A percentile compares a stretch with the other conserved stretches of the same genome.
These are phyloP conservation scores for Phragmatobia fuliginosa DNA, from an alignment of 2,888 invertebrate genomes.

Conservation along the genomic window DNA sequence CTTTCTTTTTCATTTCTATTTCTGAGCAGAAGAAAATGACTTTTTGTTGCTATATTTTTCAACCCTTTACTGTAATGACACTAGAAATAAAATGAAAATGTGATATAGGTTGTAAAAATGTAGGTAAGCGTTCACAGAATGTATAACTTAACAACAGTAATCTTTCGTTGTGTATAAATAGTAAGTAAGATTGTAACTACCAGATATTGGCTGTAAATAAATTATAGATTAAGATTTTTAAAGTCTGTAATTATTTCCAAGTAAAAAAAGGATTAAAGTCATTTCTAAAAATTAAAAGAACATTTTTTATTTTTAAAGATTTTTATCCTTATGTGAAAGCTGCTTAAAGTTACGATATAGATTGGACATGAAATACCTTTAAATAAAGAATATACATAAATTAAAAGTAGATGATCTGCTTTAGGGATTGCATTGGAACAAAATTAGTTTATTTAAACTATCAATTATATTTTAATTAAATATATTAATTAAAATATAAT, in stretches of 20 bases:
- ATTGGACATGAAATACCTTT: neutral
- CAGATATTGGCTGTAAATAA: slow-evolving; percentile 79
- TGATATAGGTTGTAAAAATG: slow-evolving; percentile 86
- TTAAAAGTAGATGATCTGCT: neutral
- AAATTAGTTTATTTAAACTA: neutral
- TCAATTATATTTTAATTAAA: no score
- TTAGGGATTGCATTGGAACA: neutral
- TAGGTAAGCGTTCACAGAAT: slow-evolving; percentile 76
- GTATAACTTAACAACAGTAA: slow-evolving; percentile 64
- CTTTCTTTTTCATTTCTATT: slow-evolving; percentile 14
- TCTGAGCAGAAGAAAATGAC: slow-evolving; percentile 10
- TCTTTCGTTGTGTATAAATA: slow-evolving; percentile 71
- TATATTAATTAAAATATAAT: no score
- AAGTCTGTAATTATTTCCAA: slow-evolving; percentile 84
- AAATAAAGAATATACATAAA: neutral
- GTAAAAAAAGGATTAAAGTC: slow-evolving; percentile 81
- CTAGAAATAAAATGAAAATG: slow-evolving; percentile 83
- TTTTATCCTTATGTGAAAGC: neutral
- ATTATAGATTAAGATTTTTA: slow-evolving; percentile 84
- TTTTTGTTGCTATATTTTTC: slow-evolving; percentile 24
- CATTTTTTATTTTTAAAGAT: neutral
- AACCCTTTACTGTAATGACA: slow-evolving; percentile 46
- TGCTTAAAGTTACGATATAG: neutral
- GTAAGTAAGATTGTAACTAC: slow-evolving; percentile 72
- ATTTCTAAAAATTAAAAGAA: slow-evolving; percentile 74